Evolutionary conservation across 2,113 vertebrate species (phyloP).

Genomic region (Cranoglanis bouderius): DNA sequence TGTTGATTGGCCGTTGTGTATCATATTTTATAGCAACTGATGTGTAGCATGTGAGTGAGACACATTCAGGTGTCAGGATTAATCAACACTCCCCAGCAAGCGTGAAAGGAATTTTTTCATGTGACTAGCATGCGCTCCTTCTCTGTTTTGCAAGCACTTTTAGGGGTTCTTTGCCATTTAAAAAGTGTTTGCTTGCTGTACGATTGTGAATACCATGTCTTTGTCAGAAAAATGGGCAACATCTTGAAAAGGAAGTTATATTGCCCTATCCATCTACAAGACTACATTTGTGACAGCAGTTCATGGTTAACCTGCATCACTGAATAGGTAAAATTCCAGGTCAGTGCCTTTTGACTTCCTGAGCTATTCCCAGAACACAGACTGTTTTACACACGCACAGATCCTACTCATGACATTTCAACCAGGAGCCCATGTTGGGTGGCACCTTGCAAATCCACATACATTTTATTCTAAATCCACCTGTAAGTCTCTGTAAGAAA

Average conservation of each 20-base stretch:
- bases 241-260: background rate
- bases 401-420: background rate
- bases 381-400: background rate
- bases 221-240: background rate
- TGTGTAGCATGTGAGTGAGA: constrained; percentile 10
- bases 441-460: constrained; percentile 16
- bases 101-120: constrained; percentile 34
- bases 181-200: background rate
- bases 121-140: constrained; percentile 9
- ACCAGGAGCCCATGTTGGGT: background rate
- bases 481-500: constrained; percentile 40
- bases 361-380: background rate
- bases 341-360: background rate
- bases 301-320: background rate
- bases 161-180: background rate
- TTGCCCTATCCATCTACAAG: background rate
- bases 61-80: constrained; percentile 18
- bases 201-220: background rate
- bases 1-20: constrained; percentile 8
- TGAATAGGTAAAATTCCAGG: constrained; percentile 18
- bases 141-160: background rate
- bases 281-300: constrained; percentile 13
- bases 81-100: constrained; percentile 27
- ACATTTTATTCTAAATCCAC: constrained; percentile 41
- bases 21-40: background rate